A percentile compares a stretch with the other conserved stretches of the same genome.
Evolutionary conservation across 2,113 vertebrate genomes (phyloP).

Genomic region (Pseudonaja textilis): DNA sequence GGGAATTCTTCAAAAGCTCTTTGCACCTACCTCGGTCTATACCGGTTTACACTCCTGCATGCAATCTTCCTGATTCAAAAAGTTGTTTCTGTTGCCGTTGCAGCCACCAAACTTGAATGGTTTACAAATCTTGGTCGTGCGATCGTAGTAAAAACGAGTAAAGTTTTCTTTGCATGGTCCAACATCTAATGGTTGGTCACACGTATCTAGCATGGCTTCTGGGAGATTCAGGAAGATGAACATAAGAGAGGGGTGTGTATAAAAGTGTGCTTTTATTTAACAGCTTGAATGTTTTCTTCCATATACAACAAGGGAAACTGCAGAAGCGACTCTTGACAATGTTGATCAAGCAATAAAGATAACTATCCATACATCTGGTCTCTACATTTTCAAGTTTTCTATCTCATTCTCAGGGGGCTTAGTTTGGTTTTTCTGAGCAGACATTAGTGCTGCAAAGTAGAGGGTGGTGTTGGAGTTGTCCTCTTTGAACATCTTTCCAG

Average conservation of each 20-base stretch:
- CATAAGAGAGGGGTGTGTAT: neutral
- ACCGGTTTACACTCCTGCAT: neutral
- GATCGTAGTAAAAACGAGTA: neutral
- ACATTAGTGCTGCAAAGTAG: neutral
- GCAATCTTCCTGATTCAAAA: neutral
- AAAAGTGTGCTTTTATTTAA: neutral
- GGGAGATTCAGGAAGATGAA: neutral
- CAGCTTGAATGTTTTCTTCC: neutral
- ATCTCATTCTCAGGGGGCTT: neutral
- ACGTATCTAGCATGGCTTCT: neutral
- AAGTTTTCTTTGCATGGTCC: neutral
- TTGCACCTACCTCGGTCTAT: neutral
- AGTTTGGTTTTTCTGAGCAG: neutral
- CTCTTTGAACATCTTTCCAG: neutral
- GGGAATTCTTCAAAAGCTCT: neutral
- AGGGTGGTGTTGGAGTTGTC: neutral
- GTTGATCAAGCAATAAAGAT: neutral
- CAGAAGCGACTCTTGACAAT: neutral
- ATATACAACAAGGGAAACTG: neutral
- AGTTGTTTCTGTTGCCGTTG: conserved; percentile 6
- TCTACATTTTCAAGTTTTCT: neutral
- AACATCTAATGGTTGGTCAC: neutral
- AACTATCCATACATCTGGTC: neutral
- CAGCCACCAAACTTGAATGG: neutral
- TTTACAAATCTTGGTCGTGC: neutral